Base-by-base conservation (phyloP, 2,797 vertebrate species). In the Gallinago nigripennis region DNA sequence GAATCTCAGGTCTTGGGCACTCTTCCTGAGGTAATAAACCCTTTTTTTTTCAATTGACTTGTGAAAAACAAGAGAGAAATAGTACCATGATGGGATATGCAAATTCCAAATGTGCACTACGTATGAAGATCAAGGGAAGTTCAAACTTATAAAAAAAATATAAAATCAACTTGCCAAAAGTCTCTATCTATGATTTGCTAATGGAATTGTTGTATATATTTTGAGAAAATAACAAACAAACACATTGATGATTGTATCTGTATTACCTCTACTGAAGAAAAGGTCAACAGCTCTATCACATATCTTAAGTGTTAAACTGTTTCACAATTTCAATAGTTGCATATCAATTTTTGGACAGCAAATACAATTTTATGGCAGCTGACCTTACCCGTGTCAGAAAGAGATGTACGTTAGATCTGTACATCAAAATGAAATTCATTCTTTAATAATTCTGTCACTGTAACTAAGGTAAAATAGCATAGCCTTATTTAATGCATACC, bases 401-500 rank as follows among this genome's bases (percentile, higher is more conserved):
- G 96, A 98, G 93, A 97, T 95, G 82, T 82, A 72, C 77, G 9
- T 96, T 96, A 94, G 60, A 97, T 77, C 97, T 97, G 94, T 90
- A 92, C 81, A 96, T 98, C 97, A 98, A 98, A 98, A 97, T 88
- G 82, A 98, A 98, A 98, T 97, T 97, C 94, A 97, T 97, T 98
- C 87, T 95, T 95, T 95, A 82, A 82, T 94, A 94, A 95, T 96
- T 97, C 84, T 94, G 97, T 96, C 92, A 86, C 63, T 90, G 57
- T 92, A 88, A 54, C 91, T 94, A 73, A 92, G 96, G 97, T 96
- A 97, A 92, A 98, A 98, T 97, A 98, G 96, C 94, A 97, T 97
- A 98, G 97, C 96, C 98, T 97, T 63, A 94, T 97, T 98, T 98
- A 99, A 98, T 98, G 97, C 98, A 98, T 99, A 97, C 78, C 96